Percentiles rank a stretch among this genome's conserved stretches.
These are phyloP conservation scores for Sebastolobus altivelis DNA, from an alignment of 2,797 vertebrate species.

Conservation along the genomic window DNA sequence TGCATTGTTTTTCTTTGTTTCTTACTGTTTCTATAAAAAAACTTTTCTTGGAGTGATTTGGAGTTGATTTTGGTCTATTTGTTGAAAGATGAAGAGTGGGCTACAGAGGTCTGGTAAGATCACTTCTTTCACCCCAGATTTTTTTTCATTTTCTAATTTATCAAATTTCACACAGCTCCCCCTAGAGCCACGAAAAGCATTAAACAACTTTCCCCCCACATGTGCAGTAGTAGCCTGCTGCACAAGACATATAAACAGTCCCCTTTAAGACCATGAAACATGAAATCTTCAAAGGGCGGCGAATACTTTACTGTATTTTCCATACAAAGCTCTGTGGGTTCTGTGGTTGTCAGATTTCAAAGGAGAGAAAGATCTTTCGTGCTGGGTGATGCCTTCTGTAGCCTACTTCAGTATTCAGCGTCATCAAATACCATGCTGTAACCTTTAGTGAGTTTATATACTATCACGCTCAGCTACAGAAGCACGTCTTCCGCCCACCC, in stretches of 20 bases:
- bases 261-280: neutral
- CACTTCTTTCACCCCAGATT: neutral
- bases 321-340: neutral
- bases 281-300: neutral
- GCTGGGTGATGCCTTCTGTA: neutral
- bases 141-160: neutral
- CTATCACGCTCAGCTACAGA: neutral
- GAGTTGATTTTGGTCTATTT: neutral
- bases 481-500: neutral
- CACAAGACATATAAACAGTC: neutral
- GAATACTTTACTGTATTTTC: neutral
- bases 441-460: slow-evolving; percentile 1
- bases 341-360: neutral
- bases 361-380: neutral
- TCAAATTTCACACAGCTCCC: neutral
- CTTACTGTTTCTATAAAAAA: neutral
- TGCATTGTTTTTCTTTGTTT: neutral
- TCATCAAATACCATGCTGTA: slow-evolving; percentile 11
- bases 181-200: neutral
- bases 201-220: neutral
- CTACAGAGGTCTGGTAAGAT: neutral
- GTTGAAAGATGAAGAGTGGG: neutral
- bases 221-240: neutral
- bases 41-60: neutral
- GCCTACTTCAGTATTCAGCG: neutral